A percentile compares a stretch with the other conserved stretches of the same genome.
Conservation (phyloP, 2,888 invertebrate genomes). For the Stenchaetothrips biformis region DNA sequence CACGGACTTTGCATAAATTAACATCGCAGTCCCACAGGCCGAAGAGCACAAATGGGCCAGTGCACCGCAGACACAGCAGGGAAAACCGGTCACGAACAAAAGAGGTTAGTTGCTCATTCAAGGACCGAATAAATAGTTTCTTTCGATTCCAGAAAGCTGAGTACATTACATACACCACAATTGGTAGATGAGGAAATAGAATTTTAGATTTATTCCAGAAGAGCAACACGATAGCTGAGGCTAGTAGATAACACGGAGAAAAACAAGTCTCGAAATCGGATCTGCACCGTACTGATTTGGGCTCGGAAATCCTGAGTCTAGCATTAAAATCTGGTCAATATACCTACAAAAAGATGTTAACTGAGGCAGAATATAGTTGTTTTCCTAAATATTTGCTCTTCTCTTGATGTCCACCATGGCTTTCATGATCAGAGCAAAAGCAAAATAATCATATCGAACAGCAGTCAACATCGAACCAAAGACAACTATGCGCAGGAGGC, state of each 20-base stretch:
- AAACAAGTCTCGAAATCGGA: too few relatives aligned
- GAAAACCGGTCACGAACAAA: not conserved
- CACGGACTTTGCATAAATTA: not conserved
- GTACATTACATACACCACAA: too few relatives aligned
- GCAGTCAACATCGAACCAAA: not conserved
- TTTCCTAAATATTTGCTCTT: not conserved
- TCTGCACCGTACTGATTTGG: too few relatives aligned
- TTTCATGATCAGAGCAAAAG: slow-evolving; percentile 7
- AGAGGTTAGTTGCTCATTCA: not conserved
- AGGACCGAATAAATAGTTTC: not conserved
- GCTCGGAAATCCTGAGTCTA: too few relatives aligned
- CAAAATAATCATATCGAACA: slow-evolving; percentile 7
- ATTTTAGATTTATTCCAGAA: too few relatives aligned
- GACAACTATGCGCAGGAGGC: not conserved
- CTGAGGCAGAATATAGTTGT: not conserved
- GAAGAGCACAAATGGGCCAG: not conserved
- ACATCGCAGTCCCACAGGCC: not conserved
- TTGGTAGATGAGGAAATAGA: too few relatives aligned
- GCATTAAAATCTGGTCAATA: too few relatives aligned
- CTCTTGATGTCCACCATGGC: slow-evolving; percentile 6
- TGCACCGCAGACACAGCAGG: not conserved
- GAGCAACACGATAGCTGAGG: too few relatives aligned
- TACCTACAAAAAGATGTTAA: not conserved
- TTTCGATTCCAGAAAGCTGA: not conserved
- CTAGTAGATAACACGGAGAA: too few relatives aligned